Evolutionary conservation across 1,140 invertebrate species (phyloP), one percentile per base, ranked within the genome.

Genomic region (Anagrus nilaparvatae): DNA sequence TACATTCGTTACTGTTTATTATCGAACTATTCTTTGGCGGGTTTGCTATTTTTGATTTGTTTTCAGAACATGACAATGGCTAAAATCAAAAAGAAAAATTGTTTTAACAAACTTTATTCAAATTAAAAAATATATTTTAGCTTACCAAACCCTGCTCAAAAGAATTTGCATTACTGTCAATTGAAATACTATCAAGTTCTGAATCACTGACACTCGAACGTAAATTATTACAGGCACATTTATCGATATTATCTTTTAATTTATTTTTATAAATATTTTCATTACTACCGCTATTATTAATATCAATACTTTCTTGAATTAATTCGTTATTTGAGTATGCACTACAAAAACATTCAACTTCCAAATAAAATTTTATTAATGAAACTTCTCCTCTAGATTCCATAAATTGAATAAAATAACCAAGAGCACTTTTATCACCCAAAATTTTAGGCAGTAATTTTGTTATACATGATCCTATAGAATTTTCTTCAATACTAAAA

Each of bases 331-430:
- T 35, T n/a, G 16, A 27, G 13, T 42, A 48, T 16, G 54, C 46
- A 33, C 60, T 56, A 40, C 69, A 65, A 33, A 84, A 76, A 54
- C 77, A 80, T 48, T 84, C 78, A 12, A 81, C 75, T 57, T 85
- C 82, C 40, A 84, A 54, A 76, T 78, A 86, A 58, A 83, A 84
- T 56, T 77, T 76, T 3, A 85, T 74, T 7, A 79, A 62, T 3
- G 67, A 48, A 12, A 75, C 54, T 3, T 60, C 66, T 45, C 75
- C 73, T 18, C 65, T 64, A 0, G 72, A 66, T 21, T 84, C 80
- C 69, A 86, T 71, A 58, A 74, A 86, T 47, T 84, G 79, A 21
- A 84, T 76, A 53, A 85, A 83, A 53, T 79, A 82, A 6, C 74
- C 71, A 6, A 85, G 56, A n/a, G 79, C 81, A 56, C 73, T 70